Base-by-base conservation (phyloP, 2,797 vertebrate genomes). In the Melanotaenia nigrans region DNA sequence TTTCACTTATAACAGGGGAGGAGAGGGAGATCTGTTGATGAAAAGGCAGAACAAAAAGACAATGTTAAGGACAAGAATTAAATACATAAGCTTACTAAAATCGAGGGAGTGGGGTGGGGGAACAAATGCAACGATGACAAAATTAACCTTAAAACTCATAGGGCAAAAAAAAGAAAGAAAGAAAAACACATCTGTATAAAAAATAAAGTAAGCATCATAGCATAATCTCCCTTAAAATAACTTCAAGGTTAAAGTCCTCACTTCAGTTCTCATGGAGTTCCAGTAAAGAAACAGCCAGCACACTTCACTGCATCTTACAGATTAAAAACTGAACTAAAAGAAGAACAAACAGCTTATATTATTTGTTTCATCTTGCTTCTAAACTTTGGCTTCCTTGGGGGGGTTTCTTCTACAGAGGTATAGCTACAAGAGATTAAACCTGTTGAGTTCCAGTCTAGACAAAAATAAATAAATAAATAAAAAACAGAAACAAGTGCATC, bases 391-490 rank as follows among this genome's bases (percentile, higher is more conserved):
- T 36, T 54, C 2, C 24, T 60, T 28, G 1, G 20, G n/a, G 28
- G 28, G 28, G 28, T 30, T 25, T 65, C n/a, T 35, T 24, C 25
- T 51, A 22, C 0, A 45, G 38, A 32, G 60, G 20, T 58, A 66
- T 0, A 10, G 8, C 36, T 14, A 18, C 49, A 61, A 40, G 63
- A 73, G 33, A 61, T 77, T n/a, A 30, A 73, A 94, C 93, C 92
- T 94, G 93, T 94, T 93, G 92, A 92, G 84, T 74, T 82, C 65
- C 58, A 68, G 45, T 65, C 3, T 28, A 66, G 54, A 58, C 16
- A 16, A 0, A 5, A 22, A 65, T 30, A 4, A 35, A 63, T 33
- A 61, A 7, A 36, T 61, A 42, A 30, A 30, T 1, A 14, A 7
- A 35, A 61, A 0, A 32, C 51, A 30, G 56, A 35, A 64, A 33